Evolutionary conservation across 2,113 vertebrate species (phyloP).

Genomic region (Scomber scombrus): DNA sequence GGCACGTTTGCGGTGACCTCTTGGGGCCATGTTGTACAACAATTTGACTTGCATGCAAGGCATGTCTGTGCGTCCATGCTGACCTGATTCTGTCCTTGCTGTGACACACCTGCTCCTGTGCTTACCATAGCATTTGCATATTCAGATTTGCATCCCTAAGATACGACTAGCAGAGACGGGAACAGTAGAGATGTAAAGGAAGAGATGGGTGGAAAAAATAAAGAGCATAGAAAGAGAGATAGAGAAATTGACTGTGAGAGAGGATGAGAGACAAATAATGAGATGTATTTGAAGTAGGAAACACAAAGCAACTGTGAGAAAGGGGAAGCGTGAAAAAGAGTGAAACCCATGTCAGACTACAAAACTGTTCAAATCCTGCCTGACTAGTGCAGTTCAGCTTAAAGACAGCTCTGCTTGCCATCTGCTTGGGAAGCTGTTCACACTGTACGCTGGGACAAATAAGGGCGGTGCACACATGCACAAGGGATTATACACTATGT

Average conservation of each 20-base stretch:
- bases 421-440: constrained; percentile 59
- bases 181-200: background rate
- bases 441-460: constrained; percentile 45
- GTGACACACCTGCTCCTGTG: constrained; percentile 79
- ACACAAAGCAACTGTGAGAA: background rate
- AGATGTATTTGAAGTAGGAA: constrained; percentile 17
- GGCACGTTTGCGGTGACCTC: constrained; percentile 57
- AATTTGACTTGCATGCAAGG: constrained; percentile 79
- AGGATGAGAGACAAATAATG: constrained; percentile 12
- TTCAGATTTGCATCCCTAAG: constrained; percentile 76
- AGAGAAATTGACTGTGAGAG: background rate
- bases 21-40: constrained; percentile 65
- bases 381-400: constrained; percentile 38
- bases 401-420: constrained; percentile 43
- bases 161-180: constrained; percentile 32
- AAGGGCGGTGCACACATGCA: constrained; percentile 43
- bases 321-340: background rate
- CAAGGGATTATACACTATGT: constrained; percentile 27
- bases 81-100: constrained; percentile 84
- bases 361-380: constrained; percentile 29
- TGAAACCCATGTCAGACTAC: background rate
- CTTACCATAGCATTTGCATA: constrained; percentile 80
- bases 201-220: background rate
- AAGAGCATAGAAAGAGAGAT: constrained; percentile 2
- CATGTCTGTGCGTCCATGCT: constrained; percentile 56